These are phyloP conservation scores for Macrosoma leucophasiata DNA, from an alignment of 2,888 invertebrate genomes.

Conservation along the genomic window DNA sequence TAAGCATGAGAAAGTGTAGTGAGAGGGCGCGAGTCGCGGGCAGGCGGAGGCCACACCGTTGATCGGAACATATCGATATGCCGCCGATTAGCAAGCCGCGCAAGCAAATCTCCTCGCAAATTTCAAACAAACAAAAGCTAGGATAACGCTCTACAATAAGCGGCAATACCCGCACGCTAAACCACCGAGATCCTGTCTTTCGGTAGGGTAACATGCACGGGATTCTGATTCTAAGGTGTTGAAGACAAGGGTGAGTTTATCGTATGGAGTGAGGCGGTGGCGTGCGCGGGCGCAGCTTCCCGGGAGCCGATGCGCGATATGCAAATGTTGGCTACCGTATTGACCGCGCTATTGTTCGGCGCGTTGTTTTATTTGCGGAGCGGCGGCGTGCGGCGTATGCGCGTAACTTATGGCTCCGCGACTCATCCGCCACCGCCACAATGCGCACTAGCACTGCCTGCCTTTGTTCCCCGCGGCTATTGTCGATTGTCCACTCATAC, in stretches of 20 bases:
- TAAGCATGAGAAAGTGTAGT: no score
- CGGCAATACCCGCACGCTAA: conserved; percentile 4
- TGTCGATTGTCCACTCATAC: conserved; percentile 49
- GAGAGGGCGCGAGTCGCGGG: no score
- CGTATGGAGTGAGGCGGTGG: neutral
- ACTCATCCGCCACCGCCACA: conserved; percentile 31
- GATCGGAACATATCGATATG: no score
- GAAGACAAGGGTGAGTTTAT: neutral
- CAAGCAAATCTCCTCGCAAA: conserved; percentile 25
- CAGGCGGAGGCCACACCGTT: no score
- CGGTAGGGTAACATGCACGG: neutral
- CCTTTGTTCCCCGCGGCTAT: conserved; percentile 37
- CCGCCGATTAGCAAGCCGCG: conserved; percentile 22
- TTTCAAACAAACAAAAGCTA: conserved; percentile 34
- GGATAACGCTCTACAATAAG: conserved; percentile 19
- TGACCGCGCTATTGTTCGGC: conserved; percentile 53
- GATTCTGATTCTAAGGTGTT: neutral
- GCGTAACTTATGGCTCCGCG: conserved; percentile 51
- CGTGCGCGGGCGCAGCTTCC: conserved; percentile 20
- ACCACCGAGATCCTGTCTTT: conserved; percentile 3
- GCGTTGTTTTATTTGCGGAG: conserved; percentile 32
- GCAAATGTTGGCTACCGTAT: conserved; percentile 61
- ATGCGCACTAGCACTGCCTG: conserved; percentile 31
- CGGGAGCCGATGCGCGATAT: conserved; percentile 56
- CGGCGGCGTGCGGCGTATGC: conserved; percentile 21